These are phyloP conservation scores for Saccostrea cuccullata DNA, from an alignment of 1,140 invertebrate species.

Conservation along the genomic window DNA sequence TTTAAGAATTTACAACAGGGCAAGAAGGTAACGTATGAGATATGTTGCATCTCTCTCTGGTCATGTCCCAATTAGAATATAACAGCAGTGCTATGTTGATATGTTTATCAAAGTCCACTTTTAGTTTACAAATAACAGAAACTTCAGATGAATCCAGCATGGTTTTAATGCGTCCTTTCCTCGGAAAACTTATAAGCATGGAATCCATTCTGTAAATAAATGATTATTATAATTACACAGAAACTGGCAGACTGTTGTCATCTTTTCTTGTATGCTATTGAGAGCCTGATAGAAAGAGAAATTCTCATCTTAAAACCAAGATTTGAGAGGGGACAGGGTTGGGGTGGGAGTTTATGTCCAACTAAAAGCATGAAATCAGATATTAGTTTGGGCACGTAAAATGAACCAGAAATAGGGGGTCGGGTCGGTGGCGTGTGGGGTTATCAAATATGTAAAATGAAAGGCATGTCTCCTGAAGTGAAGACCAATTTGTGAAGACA, in stretches of 20 bases:
- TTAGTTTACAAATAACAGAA: slow-evolving; percentile 16
- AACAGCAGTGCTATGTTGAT: slow-evolving; percentile 24
- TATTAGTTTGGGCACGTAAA: not conserved
- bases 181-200: slow-evolving; percentile 12
- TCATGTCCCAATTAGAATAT: slow-evolving; percentile 1
- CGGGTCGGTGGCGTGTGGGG: not conserved
- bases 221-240: not conserved
- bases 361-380: not conserved
- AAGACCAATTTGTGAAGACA: not conserved
- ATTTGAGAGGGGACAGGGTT: not conserved
- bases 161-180: not conserved
- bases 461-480: not conserved
- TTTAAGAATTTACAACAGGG: slow-evolving; percentile 22
- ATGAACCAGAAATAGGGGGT: not conserved
- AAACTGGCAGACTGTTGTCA: not conserved
- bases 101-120: not conserved
- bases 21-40: slow-evolving; percentile 29
- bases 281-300: not conserved
- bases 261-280: slow-evolving; percentile 1
- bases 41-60: slow-evolving; percentile 20
- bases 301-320: not conserved
- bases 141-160: slow-evolving; percentile 4
- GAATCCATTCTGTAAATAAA: not conserved
- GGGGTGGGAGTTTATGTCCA: too few relatives aligned
- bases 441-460: not conserved